Evolutionary conservation across 1,140 invertebrate genomes (phyloP), one percentile per base, ranked within the genome.

Genomic region (Dryas iulia): DNA sequence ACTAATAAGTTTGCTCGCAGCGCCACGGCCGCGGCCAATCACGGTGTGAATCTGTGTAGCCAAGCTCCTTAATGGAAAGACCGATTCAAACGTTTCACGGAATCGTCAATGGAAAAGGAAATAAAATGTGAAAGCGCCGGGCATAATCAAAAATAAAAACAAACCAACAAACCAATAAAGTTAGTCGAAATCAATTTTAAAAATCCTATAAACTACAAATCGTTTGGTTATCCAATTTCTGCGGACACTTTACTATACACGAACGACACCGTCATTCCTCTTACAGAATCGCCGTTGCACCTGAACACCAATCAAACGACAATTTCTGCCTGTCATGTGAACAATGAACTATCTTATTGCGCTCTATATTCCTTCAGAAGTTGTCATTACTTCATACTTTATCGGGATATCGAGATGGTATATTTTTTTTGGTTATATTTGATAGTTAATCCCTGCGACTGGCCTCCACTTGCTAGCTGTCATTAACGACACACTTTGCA

Each of bases 271-370:
- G 35, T 2, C 35, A 18, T 39, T 8, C 35, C n/a, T 4, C 12
- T 3, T 2, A 14, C 33, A 35, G 33, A n/a, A 31, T 10, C 10
- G 12, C n/a, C 4, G n/a, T n/a, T 14, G n/a, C 33, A 59, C 3
- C 11, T 14, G 58, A 35, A 39, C 21, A n/a, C 18, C 58, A 39
- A 61, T 47, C 35, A 61, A 18, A 47, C 47, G 57, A 33, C 57
- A 59, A 59, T 59, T 57, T 57, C 54, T 7, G 26, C 25, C 54
- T 28, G 54, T 57, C 54, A 28, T n/a, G 10, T 6, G 10, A 33
- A 59, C 26, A 58, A 30, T 23, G 56, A 58, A 18, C 26, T 28
- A 28, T 58, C 56, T 58, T 39, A 7, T n/a, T n/a, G n/a, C n/a
- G n/a, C 33, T 35, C n/a, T n/a, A 35, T 35, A 14, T 35, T 35